phyloP scores from a whole-genome alignment of 2,888 invertebrate genomes.

The Yponomeuta plumbellus region DNA sequence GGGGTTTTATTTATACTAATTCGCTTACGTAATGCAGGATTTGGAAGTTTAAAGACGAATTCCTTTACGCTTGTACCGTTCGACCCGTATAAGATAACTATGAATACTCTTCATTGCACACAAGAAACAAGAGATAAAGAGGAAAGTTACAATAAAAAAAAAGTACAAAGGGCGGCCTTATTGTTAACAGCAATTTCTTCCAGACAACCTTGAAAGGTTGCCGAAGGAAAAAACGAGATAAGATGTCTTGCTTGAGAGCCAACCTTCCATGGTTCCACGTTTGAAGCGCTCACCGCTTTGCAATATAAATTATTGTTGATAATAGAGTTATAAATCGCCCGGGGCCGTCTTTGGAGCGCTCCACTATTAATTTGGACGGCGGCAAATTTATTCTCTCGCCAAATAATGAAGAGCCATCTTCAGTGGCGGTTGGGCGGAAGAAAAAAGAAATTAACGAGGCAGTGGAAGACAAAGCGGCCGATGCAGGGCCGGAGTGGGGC shows the following conservation, averaged over 20 bases:
- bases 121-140: too few relatives aligned
- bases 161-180: too few relatives aligned
- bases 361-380: conserved; percentile 54
- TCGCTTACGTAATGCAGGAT: too few relatives aligned
- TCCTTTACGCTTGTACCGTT: too few relatives aligned
- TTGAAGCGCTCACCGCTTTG: conserved; percentile 27
- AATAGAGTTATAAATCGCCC: conserved; percentile 53
- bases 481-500: conserved; percentile 14
- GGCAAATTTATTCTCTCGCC: conserved; percentile 49
- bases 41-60: too few relatives aligned
- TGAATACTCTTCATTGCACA: too few relatives aligned
- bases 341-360: conserved; percentile 29
- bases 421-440: conserved; percentile 15
- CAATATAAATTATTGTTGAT: conserved; percentile 51
- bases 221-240: too few relatives aligned
- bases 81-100: too few relatives aligned
- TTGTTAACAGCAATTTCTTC: too few relatives aligned
- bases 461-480: conserved; percentile 39
- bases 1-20: too few relatives aligned
- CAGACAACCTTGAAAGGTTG: too few relatives aligned
- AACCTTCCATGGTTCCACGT: neutral
- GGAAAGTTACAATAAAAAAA: too few relatives aligned
- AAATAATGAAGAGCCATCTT: conserved; percentile 51
- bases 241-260: neutral
- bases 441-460: conserved; percentile 38